phyloP scores from a whole-genome alignment of 2,888 invertebrate species.

The Pasiphila rectangulata region DNA sequence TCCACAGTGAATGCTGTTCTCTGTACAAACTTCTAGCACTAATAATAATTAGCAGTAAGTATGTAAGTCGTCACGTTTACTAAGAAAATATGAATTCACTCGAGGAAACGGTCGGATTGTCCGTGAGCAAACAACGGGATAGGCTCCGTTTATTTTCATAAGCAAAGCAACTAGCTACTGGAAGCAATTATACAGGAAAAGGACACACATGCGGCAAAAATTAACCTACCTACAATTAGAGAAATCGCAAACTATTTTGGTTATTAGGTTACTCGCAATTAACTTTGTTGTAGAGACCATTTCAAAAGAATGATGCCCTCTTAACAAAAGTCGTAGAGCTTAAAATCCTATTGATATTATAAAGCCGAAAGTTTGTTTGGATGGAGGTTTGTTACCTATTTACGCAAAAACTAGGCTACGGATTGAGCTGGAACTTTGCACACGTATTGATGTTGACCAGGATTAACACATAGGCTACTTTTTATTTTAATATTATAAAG shows the following conservation, averaged over 20 bases:
- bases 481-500: too few species aligned
- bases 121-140: constrained; percentile 9
- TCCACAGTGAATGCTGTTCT: background rate
- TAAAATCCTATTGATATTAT: too few species aligned
- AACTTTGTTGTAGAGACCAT: too few species aligned
- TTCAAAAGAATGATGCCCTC: too few species aligned
- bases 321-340: too few species aligned
- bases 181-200: background rate
- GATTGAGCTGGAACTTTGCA: too few species aligned
- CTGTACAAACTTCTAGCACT: background rate
- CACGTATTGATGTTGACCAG: too few species aligned
- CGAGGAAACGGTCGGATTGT: constrained; percentile 6
- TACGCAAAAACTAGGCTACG: background rate
- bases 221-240: background rate
- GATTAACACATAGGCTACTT: too few species aligned
- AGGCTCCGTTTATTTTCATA: constrained; percentile 7
- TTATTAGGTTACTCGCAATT: too few species aligned
- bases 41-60: background rate
- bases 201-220: too few species aligned
- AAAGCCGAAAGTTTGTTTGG: too few species aligned
- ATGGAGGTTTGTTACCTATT: background rate
- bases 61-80: constrained; percentile 2
- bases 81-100: constrained; percentile 10
- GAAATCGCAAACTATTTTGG: background rate
- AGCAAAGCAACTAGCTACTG: constrained; percentile 4